Evolutionary conservation across 2,888 invertebrate species (phyloP).

Genomic region (Acleris sparsana): DNA sequence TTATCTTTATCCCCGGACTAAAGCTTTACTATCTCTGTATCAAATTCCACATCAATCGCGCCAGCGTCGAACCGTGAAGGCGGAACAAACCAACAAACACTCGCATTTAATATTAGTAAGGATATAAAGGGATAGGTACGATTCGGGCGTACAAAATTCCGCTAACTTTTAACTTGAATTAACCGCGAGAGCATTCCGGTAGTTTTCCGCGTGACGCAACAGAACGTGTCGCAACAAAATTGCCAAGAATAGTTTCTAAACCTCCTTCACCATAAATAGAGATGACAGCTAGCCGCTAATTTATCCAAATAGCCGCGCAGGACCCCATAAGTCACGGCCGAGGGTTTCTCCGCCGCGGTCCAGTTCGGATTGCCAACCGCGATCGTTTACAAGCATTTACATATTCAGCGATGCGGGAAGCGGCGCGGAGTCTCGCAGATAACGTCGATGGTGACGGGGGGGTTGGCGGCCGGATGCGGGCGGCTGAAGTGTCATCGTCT

Average conservation of each 20-base stretch:
- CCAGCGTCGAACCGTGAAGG: too few species aligned
- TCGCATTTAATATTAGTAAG: too few species aligned
- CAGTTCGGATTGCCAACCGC: slow-evolving; percentile 14
- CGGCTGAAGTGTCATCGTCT: not conserved
- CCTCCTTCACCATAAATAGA: slow-evolving; percentile 17
- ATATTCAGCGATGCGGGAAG: slow-evolving; percentile 13
- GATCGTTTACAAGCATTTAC: slow-evolving; percentile 27
- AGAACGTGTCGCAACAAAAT: slow-evolving; percentile 1
- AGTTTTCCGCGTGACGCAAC: not conserved
- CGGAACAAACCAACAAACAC: too few species aligned
- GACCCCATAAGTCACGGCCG: slow-evolving; percentile 13
- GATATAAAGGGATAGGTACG: too few species aligned
- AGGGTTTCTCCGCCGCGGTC: slow-evolving; percentile 12
- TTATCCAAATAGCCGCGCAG: slow-evolving; percentile 16
- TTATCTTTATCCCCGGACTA: too few species aligned
- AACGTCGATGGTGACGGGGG: not conserved
- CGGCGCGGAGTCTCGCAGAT: not conserved
- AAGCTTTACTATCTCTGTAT: too few species aligned
- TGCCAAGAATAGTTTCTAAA: slow-evolving; percentile 4
- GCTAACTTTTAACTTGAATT: too few species aligned
- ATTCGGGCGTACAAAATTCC: too few species aligned
- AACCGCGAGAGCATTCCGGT: too few species aligned
- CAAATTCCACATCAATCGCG: too few species aligned
- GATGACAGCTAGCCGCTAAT: slow-evolving; percentile 27
- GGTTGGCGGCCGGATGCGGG: not conserved